Percentiles rank a stretch among this genome's conserved stretches.
Conservation (phyloP, 2,797 vertebrate species). For the Alcedo quadribrachys region DNA sequence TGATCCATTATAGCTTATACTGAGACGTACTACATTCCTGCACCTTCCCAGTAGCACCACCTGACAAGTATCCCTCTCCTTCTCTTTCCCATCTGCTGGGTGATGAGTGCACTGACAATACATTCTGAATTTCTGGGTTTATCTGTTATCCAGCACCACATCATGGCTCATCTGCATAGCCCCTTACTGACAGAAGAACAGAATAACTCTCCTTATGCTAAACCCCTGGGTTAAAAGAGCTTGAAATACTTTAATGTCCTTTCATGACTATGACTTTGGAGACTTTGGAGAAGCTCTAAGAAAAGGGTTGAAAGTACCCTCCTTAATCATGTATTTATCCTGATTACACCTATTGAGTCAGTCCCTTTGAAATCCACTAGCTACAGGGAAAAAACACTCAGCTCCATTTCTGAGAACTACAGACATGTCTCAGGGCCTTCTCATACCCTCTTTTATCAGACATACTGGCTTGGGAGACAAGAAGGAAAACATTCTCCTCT, state of each 20-base stretch:
- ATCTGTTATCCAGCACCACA: fast-evolving
- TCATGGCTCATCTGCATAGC: neutral
- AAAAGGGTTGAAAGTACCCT: neutral
- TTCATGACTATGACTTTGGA: neutral
- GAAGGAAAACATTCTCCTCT: neutral
- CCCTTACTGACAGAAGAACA: neutral
- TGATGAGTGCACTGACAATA: neutral
- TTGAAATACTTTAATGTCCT: neutral
- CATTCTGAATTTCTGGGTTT: neutral
- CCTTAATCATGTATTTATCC: neutral
- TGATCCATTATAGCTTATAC: neutral
- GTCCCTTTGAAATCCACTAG: neutral
- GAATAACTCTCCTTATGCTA: neutral
- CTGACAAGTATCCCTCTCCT: neutral
- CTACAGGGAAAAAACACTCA: neutral
- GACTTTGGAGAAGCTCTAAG: neutral
- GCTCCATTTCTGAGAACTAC: neutral
- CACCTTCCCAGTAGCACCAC: neutral
- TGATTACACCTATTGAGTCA: neutral
- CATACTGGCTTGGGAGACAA: neutral
- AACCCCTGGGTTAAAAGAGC: neutral
- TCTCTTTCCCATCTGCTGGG: neutral
- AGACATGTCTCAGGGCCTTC: neutral
- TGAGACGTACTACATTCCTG: neutral
- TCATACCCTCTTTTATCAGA: neutral